phyloP scores from a whole-genome alignment of 2,888 invertebrate genomes.

The Eretmocerus hayati region DNA sequence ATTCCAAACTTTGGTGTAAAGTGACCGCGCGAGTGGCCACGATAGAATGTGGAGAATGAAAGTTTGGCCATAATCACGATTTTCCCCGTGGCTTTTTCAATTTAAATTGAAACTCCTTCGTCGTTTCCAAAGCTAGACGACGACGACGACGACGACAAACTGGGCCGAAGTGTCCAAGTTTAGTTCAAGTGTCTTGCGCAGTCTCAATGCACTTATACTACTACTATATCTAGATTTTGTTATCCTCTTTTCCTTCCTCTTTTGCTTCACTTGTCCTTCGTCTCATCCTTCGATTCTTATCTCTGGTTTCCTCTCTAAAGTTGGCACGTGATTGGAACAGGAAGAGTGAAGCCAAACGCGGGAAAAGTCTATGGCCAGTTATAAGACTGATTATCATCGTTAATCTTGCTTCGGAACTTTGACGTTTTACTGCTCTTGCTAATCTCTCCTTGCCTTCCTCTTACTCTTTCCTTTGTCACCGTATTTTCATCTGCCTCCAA shows the following conservation, averaged over 20 bases:
- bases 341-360: too few relatives aligned
- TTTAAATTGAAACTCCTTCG: constrained; percentile 19
- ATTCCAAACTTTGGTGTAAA: neutral
- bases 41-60: constrained; percentile 14
- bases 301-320: too few relatives aligned
- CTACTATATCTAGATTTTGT: neutral
- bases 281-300: too few relatives aligned
- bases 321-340: too few relatives aligned
- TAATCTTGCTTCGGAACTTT: constrained; percentile 19
- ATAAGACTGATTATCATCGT: constrained; percentile 23
- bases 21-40: neutral
- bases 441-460: too few relatives aligned
- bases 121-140: neutral
- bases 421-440: too few relatives aligned
- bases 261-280: too few relatives aligned
- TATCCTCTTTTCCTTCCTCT: neutral
- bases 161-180: constrained; percentile 9
- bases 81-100: constrained; percentile 14
- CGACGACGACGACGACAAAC: constrained; percentile 10
- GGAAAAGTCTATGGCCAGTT: constrained; percentile 11
- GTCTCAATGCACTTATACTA: neutral
- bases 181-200: neutral
- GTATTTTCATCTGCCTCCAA: too few relatives aligned
- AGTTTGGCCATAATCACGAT: constrained; percentile 18
- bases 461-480: too few relatives aligned